These are phyloP conservation scores for Dugesia japonica DNA, from an alignment of 2,888 invertebrate species.

Conservation along the genomic window DNA sequence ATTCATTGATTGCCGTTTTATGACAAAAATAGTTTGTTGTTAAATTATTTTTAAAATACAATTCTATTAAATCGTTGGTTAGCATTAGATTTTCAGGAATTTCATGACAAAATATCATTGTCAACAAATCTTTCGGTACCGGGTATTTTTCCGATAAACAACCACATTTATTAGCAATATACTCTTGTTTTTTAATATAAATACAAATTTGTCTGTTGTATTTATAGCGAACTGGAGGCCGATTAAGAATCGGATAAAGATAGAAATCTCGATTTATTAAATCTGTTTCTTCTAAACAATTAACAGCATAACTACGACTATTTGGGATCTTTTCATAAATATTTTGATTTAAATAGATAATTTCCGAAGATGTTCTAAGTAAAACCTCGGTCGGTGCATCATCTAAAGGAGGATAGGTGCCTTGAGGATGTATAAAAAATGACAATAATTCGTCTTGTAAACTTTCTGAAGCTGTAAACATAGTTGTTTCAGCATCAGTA, in stretches of 20 bases:
- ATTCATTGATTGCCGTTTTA: not conserved
- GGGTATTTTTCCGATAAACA: slow-evolving; percentile 7
- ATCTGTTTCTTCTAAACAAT: not conserved
- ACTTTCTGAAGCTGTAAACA: not conserved
- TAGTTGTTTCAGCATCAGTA: not conserved
- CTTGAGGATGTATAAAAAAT: not conserved
- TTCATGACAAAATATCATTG: not conserved
- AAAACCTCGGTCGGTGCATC: not conserved
- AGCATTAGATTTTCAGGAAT: not conserved
- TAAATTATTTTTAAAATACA: not conserved
- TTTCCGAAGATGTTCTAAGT: not conserved
- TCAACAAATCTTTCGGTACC: not conserved
- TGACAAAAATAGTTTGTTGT: not conserved
- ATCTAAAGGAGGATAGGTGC: not conserved
- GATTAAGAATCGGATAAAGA: not conserved
- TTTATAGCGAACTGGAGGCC: not conserved
- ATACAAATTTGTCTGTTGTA: not conserved
- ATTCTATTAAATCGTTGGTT: not conserved
- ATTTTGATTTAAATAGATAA: not conserved
- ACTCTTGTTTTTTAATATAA: not conserved
- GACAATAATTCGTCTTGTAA: not conserved
- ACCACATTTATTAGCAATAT: not conserved
- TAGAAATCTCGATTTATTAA: not conserved
- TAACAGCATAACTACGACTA: not conserved
- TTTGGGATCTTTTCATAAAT: not conserved